Percentiles rank a stretch among this genome's conserved stretches.
These are phyloP conservation scores for Corythaixoides concolor DNA, from an alignment of 2,113 vertebrate species.

Conservation along the genomic window DNA sequence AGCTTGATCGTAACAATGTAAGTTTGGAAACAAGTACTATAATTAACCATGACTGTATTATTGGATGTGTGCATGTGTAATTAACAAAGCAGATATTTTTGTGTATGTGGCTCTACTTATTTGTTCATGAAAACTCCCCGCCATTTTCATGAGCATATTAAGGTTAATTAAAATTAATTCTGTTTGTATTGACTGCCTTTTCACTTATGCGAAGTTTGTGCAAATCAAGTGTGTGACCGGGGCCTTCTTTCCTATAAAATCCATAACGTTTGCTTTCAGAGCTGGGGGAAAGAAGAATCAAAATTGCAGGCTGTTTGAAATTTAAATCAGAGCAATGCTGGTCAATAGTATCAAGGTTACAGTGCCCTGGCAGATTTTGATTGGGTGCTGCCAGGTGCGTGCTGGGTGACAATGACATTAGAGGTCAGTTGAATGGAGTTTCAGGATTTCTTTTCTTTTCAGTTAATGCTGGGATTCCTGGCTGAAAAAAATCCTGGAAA, in stretches of 20 bases:
- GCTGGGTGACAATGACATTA: constrained; percentile 37
- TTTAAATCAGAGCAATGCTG: constrained; percentile 75
- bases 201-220: constrained; percentile 77
- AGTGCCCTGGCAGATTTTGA: constrained; percentile 42
- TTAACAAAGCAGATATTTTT: constrained; percentile 65
- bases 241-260: constrained; percentile 77
- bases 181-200: constrained; percentile 79
- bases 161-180: constrained; percentile 85
- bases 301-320: constrained; percentile 78
- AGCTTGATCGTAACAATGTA: not conserved
- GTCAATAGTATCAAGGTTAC: constrained; percentile 75
- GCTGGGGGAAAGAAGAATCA: constrained; percentile 67
- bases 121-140: constrained; percentile 64
- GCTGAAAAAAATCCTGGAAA: not conserved
- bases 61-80: constrained; percentile 43
- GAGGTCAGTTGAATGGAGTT: constrained; percentile 1
- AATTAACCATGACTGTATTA: constrained; percentile 63
- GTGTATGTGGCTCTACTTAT: constrained; percentile 32
- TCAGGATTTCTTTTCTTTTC: not conserved
- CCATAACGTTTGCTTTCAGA: constrained; percentile 77
- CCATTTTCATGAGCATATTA: constrained; percentile 77
- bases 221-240: constrained; percentile 62
- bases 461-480: not conserved
- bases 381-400: constrained; percentile 5
- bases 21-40: constrained; percentile 17